Evolutionary conservation across 2,113 vertebrate genomes (phyloP).

Genomic region (Sterrhoptilus dennistouni): DNA sequence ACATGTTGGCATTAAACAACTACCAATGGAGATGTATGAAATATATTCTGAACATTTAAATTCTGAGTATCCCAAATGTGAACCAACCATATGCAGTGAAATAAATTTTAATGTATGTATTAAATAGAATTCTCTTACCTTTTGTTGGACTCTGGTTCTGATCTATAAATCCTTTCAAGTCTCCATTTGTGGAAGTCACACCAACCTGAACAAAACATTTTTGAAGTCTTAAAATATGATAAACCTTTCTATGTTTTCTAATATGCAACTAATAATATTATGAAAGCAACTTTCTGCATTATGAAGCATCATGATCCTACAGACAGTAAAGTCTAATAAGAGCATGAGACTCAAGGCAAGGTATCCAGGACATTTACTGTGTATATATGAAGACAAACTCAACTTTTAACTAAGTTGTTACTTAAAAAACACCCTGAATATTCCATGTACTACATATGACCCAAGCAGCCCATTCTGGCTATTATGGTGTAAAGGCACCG

Average conservation of each 20-base stretch:
- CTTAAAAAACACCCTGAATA: background rate
- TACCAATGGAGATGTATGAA: background rate
- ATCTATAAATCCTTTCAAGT: constrained; percentile 79
- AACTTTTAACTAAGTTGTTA: background rate
- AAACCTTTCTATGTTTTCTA: background rate
- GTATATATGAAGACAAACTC: background rate
- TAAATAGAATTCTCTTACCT: constrained; percentile 69
- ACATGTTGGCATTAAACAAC: background rate
- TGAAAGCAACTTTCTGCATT: background rate
- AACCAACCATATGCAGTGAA: background rate
- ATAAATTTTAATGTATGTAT: background rate
- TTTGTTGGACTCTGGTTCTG: constrained; percentile 79
- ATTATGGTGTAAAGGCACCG: background rate
- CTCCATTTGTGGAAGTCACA: constrained; percentile 75
- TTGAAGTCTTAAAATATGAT: constrained; percentile 34
- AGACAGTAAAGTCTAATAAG: background rate
- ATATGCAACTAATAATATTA: background rate
- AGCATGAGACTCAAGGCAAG: background rate
- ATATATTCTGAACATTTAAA: background rate
- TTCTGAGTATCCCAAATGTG: background rate
- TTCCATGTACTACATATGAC: background rate
- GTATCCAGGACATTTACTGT: background rate
- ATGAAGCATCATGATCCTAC: background rate
- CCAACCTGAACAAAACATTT: constrained; percentile 75
- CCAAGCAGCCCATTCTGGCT: background rate